Evolutionary conservation across 2,888 invertebrate genomes (phyloP).

Genomic region (Andrena dorsata): DNA sequence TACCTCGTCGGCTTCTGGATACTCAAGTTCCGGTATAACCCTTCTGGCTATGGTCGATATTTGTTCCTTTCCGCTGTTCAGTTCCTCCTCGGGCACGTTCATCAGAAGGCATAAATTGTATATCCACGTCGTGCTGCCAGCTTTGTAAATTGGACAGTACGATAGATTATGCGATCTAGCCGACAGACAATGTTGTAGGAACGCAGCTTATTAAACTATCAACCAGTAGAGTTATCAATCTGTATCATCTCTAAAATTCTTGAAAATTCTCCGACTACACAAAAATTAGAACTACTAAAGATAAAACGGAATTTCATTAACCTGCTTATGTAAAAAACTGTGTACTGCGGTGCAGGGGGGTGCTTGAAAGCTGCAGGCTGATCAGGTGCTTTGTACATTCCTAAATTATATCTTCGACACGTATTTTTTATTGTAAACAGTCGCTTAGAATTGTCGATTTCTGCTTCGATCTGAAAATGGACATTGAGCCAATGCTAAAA

Average conservation of each 20-base stretch:
- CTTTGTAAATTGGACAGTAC: conserved; percentile 86
- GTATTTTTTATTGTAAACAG: conserved; percentile 76
- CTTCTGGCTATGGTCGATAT: conserved; percentile 79
- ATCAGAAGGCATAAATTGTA: conserved; percentile 85
- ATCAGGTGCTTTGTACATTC: conserved; percentile 77
- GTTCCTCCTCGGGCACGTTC: conserved; percentile 80
- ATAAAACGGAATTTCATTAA: conserved; percentile 64
- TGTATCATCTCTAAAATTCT: neutral
- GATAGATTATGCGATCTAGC: conserved; percentile 83
- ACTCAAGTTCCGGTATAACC: conserved; percentile 82
- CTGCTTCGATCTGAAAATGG: conserved; percentile 80
- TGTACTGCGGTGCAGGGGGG: conserved; percentile 85
- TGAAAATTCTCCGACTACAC: neutral
- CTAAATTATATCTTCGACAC: conserved; percentile 84
- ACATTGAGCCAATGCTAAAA: neutral
- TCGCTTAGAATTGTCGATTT: conserved; percentile 86
- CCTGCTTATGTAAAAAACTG: conserved; percentile 85
- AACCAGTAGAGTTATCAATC: conserved; percentile 1
- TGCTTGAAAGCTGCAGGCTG: conserved; percentile 79
- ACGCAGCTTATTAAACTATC: conserved; percentile 5
- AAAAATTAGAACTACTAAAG: too few species aligned
- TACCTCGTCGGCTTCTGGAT: conserved; percentile 81
- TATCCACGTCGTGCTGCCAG: conserved; percentile 85
- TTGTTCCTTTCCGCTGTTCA: conserved; percentile 80
- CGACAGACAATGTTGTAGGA: conserved; percentile 33